A percentile compares a stretch with the other conserved stretches of the same genome.
These are phyloP conservation scores for Zonitis immaculata DNA, from an alignment of 2,888 invertebrate genomes.

Conservation along the genomic window DNA sequence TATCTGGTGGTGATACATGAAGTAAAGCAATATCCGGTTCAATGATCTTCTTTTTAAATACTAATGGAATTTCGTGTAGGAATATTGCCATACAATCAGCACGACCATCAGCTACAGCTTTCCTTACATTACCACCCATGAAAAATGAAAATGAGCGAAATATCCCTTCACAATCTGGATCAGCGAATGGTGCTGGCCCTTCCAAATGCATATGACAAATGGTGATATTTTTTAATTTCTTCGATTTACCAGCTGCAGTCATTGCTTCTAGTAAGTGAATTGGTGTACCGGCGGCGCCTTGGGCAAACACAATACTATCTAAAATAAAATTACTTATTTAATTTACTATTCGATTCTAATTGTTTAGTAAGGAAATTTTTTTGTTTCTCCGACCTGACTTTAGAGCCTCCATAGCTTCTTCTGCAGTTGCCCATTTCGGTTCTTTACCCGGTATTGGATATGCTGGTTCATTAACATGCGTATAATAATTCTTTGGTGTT, in stretches of 20 bases:
- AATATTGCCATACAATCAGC: constrained; percentile 90
- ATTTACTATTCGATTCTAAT: no score
- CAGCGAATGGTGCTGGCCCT: constrained; percentile 69
- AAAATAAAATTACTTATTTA: no score
- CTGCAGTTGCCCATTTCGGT: constrained; percentile 67
- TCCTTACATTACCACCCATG: constrained; percentile 88
- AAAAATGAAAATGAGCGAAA: constrained; percentile 83
- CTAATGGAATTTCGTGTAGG: constrained; percentile 84
- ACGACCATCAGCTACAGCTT: constrained; percentile 80
- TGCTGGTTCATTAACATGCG: constrained; percentile 75
- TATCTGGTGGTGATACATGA: constrained; percentile 83
- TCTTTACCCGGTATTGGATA: constrained; percentile 70
- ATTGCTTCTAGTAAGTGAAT: constrained; percentile 74
- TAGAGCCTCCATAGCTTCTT: constrained; percentile 73
- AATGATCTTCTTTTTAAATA: constrained; percentile 81
- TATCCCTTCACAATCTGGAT: constrained; percentile 67
- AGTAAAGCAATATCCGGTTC: constrained; percentile 80
- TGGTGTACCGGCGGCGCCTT: constrained; percentile 92
- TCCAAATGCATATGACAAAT: constrained; percentile 95
- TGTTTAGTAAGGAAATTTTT: no score
- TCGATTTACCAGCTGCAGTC: constrained; percentile 70
- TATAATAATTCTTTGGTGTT: constrained; percentile 60
- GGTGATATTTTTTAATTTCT: constrained; percentile 65
- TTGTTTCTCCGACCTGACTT: no score
- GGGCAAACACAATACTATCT: constrained; percentile 82